phyloP scores from a whole-genome alignment of 2,113 vertebrate genomes.

The Zingel zingel region DNA sequence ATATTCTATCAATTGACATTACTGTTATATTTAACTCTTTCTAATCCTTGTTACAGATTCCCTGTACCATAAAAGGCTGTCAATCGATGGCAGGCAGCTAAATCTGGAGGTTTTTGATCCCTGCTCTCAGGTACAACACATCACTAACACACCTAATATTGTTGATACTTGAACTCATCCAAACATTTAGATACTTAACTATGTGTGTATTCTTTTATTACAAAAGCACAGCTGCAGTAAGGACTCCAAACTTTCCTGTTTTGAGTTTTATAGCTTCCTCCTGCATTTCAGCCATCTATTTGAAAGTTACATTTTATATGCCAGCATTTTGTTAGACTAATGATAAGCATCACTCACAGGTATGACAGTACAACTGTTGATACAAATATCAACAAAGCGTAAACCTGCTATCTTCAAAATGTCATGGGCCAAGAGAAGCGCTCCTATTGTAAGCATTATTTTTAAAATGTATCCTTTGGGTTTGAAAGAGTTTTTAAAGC shows the following conservation, averaged over 20 bases:
- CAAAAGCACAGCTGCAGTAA: slow-evolving; percentile 14
- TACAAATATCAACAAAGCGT: not conserved
- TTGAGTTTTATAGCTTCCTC: not conserved
- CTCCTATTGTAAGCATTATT: not conserved
- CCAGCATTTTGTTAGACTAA: not conserved
- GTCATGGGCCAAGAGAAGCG: not conserved
- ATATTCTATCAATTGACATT: not conserved
- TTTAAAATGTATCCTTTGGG: not conserved
- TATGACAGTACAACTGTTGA: not conserved
- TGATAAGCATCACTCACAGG: slow-evolving; percentile 5
- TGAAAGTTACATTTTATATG: not conserved
- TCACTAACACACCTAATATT: not conserved
- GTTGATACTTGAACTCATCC: not conserved
- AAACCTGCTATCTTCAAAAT: not conserved
- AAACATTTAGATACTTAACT: not conserved
- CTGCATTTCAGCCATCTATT: slow-evolving; percentile 4
- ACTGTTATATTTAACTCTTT: not conserved
- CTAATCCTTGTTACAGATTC: slow-evolving; percentile 74
- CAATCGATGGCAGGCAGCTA: slow-evolving; percentile 84
- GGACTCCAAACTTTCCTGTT: not conserved
- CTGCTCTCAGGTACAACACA: slow-evolving; percentile 79
- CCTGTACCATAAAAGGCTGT: slow-evolving; percentile 84
- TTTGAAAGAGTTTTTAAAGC: not conserved
- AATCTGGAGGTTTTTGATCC: slow-evolving; percentile 86
- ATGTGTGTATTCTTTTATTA: not conserved